Conservation (phyloP, 2,888 invertebrate genomes). For the Drosophila atroscutellata region DNA sequence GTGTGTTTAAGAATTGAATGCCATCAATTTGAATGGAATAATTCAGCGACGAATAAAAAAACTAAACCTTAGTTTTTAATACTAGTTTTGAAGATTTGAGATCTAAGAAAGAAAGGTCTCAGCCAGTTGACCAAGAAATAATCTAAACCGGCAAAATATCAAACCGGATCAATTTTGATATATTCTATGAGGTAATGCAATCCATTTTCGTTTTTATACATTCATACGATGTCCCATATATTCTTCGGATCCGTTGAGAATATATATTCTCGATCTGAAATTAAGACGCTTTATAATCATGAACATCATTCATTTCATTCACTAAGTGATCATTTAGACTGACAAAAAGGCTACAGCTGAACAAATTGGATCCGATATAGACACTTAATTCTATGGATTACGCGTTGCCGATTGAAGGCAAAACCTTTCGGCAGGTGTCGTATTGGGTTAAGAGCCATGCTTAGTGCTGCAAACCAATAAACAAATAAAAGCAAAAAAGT, state of each 20-base stretch:
- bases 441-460: slow-evolving; percentile 16
- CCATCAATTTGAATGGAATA: background rate
- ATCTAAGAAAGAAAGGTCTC: background rate
- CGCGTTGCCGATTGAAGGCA: slow-evolving; percentile 2
- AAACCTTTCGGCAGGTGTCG: slow-evolving; percentile 10
- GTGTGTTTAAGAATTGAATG: background rate
- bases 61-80: background rate
- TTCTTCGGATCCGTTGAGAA: background rate
- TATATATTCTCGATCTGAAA: background rate
- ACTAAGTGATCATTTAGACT: background rate
- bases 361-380: slow-evolving; percentile 17
- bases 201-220: background rate
- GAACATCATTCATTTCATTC: no score
- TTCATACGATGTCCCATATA: background rate
- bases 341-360: slow-evolving; percentile 13
- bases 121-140: slow-evolving; percentile 3
- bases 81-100: slow-evolving; percentile 2
- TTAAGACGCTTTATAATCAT: background rate
- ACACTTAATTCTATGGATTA: background rate
- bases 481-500: background rate
- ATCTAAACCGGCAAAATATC: background rate
- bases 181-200: background rate
- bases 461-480: background rate
- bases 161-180: slow-evolving; percentile 14
- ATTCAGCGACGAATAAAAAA: slow-evolving; percentile 8